Evolutionary conservation across 2,113 vertebrate genomes (phyloP).

Genomic region (Centropristis striata): DNA sequence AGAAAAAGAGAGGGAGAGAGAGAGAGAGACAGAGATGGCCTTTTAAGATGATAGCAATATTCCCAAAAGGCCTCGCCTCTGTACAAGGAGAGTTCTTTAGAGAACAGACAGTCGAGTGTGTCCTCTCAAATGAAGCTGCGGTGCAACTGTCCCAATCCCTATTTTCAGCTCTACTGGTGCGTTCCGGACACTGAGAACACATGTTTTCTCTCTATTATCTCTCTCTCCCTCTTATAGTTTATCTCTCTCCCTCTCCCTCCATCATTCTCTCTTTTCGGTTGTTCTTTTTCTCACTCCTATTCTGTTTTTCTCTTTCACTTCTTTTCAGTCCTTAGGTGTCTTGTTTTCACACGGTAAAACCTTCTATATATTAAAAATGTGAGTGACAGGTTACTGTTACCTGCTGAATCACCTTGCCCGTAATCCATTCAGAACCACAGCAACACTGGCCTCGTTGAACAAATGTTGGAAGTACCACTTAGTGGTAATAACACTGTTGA

Average conservation of each 20-base stretch:
- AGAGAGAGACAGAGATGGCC: conserved; percentile 46
- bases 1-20: neutral
- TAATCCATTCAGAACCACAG: conserved; percentile 37
- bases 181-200: conserved; percentile 68
- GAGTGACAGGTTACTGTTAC: conserved; percentile 26
- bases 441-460: conserved; percentile 4
- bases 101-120: conserved; percentile 78
- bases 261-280: conserved; percentile 13
- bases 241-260: conserved; percentile 18
- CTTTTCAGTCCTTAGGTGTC: neutral
- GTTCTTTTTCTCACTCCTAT: conserved; percentile 3
- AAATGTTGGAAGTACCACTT: conserved; percentile 48
- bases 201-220: conserved; percentile 70
- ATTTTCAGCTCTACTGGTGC: conserved; percentile 81
- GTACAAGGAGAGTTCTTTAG: conserved; percentile 68
- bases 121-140: conserved; percentile 72
- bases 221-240: conserved; percentile 3
- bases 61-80: conserved; percentile 68
- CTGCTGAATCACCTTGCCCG: conserved; percentile 36
- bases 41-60: conserved; percentile 73
- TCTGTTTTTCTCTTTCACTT: neutral
- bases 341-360: neutral
- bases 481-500: conserved; percentile 56
- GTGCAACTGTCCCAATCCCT: conserved; percentile 69
- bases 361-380: conserved; percentile 19